Base-by-base conservation (phyloP, 2,888 invertebrate genomes). In the Tromatobia lineatoria region DNA sequence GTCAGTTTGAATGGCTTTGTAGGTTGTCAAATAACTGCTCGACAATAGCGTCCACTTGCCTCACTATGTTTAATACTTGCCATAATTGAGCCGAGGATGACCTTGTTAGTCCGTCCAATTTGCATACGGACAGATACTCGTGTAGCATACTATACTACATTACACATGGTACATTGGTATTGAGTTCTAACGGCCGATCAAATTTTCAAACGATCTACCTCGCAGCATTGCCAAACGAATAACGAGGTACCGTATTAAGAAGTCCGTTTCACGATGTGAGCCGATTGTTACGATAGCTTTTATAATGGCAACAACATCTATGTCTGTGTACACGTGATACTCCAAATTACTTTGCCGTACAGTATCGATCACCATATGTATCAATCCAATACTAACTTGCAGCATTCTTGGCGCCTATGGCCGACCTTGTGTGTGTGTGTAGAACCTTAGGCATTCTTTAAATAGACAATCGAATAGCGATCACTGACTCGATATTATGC, bases 181-280 rank as follows among this genome's bases (percentile, higher is more conserved):
- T 6, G 50, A 18, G 15, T 15, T 50, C 64, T 29, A 64, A 64
- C 61, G 47, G 47, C 29, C 61, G 74, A 29, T 64, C 61, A 64
- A 74, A 74, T 64, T 74, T 74, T 64, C 47, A 64, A 64, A 74
- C 50, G 61, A 61, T 47, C 61, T 20, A 23, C 47, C 34, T 64
- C 34, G 50, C 15, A 34, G 61, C 50, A 11, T 13, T 25, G 71
- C n/a, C 42, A 20, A 61, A 8, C 74, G 47, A 34, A 61, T 61
- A 74, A 61, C 61, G 18, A 74, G 45, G 61, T 74, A 18, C 47
- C 74, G 74, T 47, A 74, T 61, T 73, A 20, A 47, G 45, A 29
- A 34, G 59, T 61, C 50, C 20, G 38, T 15, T 61, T 34, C 38
- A 18, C 10, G 18, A n/a, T 34, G 13, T 15, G 50, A 34, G 50